Evolutionary conservation across 2,888 invertebrate species (phyloP), one percentile per base, ranked within the genome.

Genomic region (Athetis lepigone): DNA sequence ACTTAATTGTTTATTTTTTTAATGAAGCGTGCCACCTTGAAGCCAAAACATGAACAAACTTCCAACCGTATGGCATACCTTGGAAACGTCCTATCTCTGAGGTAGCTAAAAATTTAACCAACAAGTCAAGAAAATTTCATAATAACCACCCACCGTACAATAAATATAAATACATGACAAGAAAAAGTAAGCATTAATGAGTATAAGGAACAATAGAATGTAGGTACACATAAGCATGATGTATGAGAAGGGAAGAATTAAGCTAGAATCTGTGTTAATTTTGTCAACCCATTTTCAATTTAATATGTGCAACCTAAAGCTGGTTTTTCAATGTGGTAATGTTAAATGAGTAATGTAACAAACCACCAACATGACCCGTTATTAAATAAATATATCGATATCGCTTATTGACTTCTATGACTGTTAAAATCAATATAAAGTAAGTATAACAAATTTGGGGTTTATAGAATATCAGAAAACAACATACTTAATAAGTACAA

Each of bases 61-160:
- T 84, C 82, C 86, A 86, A 83, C 77, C 80, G 78, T 84, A 86
- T 88, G 87, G 94, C 96, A 93, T 97, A 97, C 98, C 98, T 98
- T 96, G 98, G 98, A 94, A 98, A 98, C 83, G 98, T 98, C 97
- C 98, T 96, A 96, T 98, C 98, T 97, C 97, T 97, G 93, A 98
- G 97, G 95, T 98, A 98, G 97, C 98, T 98, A 95, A 91, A 93
- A 93, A 91, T 89, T 77, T 84, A 88, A 92, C 83, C 82, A 78
- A 79, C 39, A 77, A 65, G 54, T 75, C 78, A 79, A 84, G 79
- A 78, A 70, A 79, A 71, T 75, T 80, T 77, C 61, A 60, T 70
- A 45, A 62, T 66, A 70, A 65, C 47, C 39, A 60, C 62, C 45
- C 61, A 66, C 62, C 54, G 40, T 56, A 75, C 40, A 70, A 55